phyloP scores from a whole-genome alignment of 2,113 vertebrate species.

The Marmota flaviventris region DNA sequence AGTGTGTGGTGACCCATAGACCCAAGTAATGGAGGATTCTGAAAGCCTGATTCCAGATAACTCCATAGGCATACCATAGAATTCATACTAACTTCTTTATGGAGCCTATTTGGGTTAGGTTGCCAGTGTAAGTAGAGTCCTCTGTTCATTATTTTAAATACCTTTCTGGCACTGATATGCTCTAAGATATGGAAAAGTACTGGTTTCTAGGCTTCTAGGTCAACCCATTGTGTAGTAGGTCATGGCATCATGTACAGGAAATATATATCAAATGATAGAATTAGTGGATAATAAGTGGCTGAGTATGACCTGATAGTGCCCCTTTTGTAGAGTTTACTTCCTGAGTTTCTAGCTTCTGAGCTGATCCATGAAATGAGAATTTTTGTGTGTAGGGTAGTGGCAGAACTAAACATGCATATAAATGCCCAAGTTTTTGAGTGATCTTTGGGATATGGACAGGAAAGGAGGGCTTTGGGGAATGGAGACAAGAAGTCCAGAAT shows the following conservation, averaged over 20 bases:
- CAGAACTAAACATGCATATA: conserved; percentile 33
- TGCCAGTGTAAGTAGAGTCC: neutral
- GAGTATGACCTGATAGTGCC: neutral
- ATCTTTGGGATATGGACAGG: neutral
- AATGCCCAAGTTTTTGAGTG: conserved; percentile 20
- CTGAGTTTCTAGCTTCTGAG: neutral
- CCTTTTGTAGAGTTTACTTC: neutral
- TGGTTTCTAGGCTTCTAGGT: neutral
- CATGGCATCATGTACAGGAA: neutral
- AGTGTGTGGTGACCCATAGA: neutral
- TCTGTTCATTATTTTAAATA: conserved; percentile 29
- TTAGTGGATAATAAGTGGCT: neutral
- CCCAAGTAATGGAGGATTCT: neutral
- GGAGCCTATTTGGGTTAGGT: neutral
- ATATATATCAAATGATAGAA: neutral
- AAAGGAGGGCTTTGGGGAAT: neutral
- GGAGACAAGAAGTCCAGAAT: conserved; percentile 12
- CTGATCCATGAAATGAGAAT: conserved; percentile 39
- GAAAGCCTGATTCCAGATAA: neutral
- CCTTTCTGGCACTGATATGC: conserved; percentile 13
- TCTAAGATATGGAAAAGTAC: conserved; percentile 28
- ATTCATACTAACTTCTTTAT: neutral
- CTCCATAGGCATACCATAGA: neutral
- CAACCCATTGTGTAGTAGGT: neutral
- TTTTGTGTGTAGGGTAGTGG: neutral